These are phyloP conservation scores for Scaptomyza cyrtandrae DNA, from an alignment of 2,888 invertebrate genomes.

Conservation along the genomic window DNA sequence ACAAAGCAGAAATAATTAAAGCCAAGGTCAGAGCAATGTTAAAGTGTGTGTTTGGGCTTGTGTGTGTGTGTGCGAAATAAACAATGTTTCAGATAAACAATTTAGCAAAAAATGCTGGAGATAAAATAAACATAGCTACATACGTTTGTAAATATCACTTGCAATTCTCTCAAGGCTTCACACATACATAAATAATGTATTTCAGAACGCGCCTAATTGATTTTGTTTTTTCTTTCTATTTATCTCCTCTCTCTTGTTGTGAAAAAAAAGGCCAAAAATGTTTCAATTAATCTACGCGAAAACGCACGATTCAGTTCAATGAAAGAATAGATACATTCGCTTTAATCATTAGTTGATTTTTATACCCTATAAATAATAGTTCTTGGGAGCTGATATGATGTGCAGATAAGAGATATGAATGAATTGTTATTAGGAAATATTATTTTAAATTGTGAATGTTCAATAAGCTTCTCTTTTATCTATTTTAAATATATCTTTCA, in stretches of 20 bases:
- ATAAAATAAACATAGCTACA: conserved; percentile 13
- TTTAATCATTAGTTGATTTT: conserved; percentile 67
- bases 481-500: background rate
- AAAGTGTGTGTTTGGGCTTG: conserved; percentile 18
- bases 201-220: conserved; percentile 45
- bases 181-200: conserved; percentile 24
- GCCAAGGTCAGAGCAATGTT: conserved; percentile 62
- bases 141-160: conserved; percentile 1
- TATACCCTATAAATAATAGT: conserved; percentile 26
- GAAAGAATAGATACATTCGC: conserved; percentile 42
- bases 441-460: background rate
- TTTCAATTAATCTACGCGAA: conserved; percentile 49
- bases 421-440: background rate
- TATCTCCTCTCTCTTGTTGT: background rate
- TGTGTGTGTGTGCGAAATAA: conserved; percentile 37
- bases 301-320: conserved; percentile 42
- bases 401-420: background rate
- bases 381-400: background rate
- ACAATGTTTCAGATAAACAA: conserved; percentile 54
- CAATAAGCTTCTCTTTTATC: background rate
- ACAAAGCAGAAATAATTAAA: conserved; percentile 54
- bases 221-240: conserved; percentile 18
- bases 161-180: conserved; percentile 16
- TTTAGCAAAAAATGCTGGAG: conserved; percentile 21
- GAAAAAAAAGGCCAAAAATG: conserved; percentile 47